phyloP scores from a whole-genome alignment of 2,797 vertebrate species.

The Netta rufina region DNA sequence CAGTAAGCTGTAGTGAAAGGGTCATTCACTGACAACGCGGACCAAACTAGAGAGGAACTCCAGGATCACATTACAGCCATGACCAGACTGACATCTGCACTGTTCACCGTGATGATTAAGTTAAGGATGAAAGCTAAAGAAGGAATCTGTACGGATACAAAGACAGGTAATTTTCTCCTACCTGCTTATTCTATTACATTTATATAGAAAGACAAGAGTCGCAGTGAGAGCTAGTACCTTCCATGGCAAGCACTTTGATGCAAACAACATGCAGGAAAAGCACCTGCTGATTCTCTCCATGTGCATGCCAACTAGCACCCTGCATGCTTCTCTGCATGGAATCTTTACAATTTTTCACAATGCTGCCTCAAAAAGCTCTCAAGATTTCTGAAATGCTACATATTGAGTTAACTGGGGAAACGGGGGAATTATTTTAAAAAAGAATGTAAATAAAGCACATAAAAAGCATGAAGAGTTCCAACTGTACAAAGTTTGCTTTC shows the following conservation, averaged over 20 bases:
- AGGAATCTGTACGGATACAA: background rate
- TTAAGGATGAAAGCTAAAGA: background rate
- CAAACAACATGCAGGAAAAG: background rate
- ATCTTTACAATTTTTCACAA: background rate
- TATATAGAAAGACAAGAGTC: background rate
- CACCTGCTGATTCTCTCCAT: background rate
- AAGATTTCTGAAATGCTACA: background rate
- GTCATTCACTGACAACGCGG: background rate
- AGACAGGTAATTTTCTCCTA: background rate
- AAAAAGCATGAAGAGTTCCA: background rate
- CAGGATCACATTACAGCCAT: background rate
- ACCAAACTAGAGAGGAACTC: background rate
- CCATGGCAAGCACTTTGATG: accelerated
- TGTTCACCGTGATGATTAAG: too few species aligned
- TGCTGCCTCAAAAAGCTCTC: background rate
- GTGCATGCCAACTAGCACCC: background rate
- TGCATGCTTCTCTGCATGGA: background rate
- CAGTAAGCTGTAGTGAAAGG: background rate
- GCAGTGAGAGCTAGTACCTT: background rate
- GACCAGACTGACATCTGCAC: background rate
- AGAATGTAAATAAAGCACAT: background rate
- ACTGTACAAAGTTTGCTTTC: background rate
- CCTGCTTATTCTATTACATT: background rate
- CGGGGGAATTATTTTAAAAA: background rate
- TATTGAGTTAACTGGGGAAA: background rate